Evolutionary conservation across 2,888 invertebrate species (phyloP), one percentile per base, ranked within the genome.

Genomic region (Laspeyria flexula): DNA sequence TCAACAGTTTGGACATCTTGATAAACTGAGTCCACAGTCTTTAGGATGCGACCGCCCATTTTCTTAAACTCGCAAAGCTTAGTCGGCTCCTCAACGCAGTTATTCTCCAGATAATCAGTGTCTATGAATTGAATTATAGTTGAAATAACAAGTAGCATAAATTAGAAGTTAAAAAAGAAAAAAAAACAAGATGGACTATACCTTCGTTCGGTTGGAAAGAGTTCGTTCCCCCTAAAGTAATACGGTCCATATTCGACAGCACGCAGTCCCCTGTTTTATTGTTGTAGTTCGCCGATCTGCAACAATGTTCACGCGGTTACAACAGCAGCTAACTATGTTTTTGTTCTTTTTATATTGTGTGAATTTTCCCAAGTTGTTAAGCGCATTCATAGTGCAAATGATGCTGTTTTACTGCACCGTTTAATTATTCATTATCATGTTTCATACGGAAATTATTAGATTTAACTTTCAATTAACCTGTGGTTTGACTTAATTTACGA

Each of bases 21-120:
- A 81, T 97, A 97, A 16, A 98, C 97, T 1, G 97, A 97, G 80
- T 98, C 98, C 39, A 98, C 98, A 0, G 98, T 98, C 89, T 98
- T 98, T 63, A 98, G 89, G 71, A 98, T 98, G 75, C 97, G 95
- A 10, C 97, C 97, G 33, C 94, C 94, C 83, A 97, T 94, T 81
- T 97, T 96, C 88, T 97, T 97, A 92, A 98, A 98, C 88, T 98
- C 98, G 90, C 98, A 98, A 59, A 98, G 93, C 85, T 97, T 97
- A 40, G 97, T 97, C n/a, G 98, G 97, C 79, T 98, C 98, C 76
- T 97, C 97, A 27, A 97, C 97, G 86, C 97, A 98, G 85, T 97
- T 97, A 88, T 97, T 98, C 86, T 98, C 97, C 90, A 98, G 94
- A 88, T 97, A 98, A 81, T 98, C 97, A 76, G 94, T 90, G 60